Evolutionary conservation across 2,113 vertebrate species (phyloP).

Genomic region (Neodontobutis hainanensis): DNA sequence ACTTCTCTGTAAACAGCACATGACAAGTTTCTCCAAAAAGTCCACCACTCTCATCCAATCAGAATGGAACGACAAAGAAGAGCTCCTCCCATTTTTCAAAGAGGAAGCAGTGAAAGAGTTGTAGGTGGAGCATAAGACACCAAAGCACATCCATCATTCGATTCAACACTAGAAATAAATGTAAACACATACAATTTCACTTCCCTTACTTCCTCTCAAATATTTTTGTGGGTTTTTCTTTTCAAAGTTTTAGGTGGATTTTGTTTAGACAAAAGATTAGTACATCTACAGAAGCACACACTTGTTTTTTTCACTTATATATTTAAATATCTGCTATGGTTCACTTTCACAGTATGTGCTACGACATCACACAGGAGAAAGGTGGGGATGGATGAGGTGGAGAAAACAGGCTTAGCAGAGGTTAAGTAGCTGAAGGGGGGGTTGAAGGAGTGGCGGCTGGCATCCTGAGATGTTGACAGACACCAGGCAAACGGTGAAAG

Average conservation of each 20-base stretch:
- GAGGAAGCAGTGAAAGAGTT: constrained; percentile 17
- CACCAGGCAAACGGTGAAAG: constrained; percentile 78
- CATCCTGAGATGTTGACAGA: constrained; percentile 80
- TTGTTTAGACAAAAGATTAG: constrained; percentile 84
- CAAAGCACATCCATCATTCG: constrained; percentile 90
- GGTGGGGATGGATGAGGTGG: constrained; percentile 77
- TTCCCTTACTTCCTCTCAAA: constrained; percentile 43
- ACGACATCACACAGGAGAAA: constrained; percentile 86
- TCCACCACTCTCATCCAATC: constrained; percentile 45
- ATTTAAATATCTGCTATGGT: constrained; percentile 79
- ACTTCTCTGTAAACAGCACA: constrained; percentile 85
- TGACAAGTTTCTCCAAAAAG: constrained; percentile 76
- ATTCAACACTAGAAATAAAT: constrained; percentile 83
- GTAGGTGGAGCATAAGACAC: constrained; percentile 82
- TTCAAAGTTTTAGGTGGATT: constrained; percentile 66
- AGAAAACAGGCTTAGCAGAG: constrained; percentile 77
- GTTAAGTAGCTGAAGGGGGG: constrained; percentile 77
- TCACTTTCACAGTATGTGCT: constrained; percentile 98
- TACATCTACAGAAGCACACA: constrained; percentile 91
- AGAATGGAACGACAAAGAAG: constrained; percentile 48
- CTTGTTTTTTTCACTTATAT: constrained; percentile 43
- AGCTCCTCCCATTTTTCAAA: constrained; percentile 44
- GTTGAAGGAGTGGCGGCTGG: constrained; percentile 78
- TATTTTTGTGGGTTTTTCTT: constrained; percentile 53
- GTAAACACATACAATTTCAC: constrained; percentile 78